phyloP scores from a whole-genome alignment of 1,140 invertebrate species.

The Marisa cornuarietis region DNA sequence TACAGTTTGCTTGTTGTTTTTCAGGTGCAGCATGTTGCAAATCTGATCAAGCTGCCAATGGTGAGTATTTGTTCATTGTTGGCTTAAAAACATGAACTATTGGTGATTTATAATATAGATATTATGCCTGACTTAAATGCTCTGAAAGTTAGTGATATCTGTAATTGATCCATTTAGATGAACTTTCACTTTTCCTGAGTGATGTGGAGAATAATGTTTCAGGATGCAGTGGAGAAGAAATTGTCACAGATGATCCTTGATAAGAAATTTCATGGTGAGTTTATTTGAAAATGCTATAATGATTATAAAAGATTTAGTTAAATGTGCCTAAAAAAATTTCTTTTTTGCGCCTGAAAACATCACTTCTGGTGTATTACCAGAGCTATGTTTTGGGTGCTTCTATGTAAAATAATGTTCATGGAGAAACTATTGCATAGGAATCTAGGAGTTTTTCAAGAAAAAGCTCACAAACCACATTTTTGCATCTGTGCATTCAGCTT shows the following conservation, averaged over 20 bases:
- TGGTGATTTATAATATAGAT: too few relatives aligned
- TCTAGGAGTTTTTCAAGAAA: too few relatives aligned
- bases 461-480: too few relatives aligned
- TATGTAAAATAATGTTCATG: too few relatives aligned
- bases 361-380: too few relatives aligned
- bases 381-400: too few relatives aligned
- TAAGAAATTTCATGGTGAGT: conserved; percentile 83
- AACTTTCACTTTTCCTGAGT: conserved; percentile 12
- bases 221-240: conserved; percentile 96
- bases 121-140: too few relatives aligned
- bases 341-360: too few relatives aligned
- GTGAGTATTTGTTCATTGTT: conserved; percentile 41
- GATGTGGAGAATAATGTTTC: conserved; percentile 49
- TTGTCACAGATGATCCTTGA: conserved; percentile 99
- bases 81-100: too few relatives aligned
- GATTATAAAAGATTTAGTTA: conserved; percentile 3
- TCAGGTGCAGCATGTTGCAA: conserved; percentile 82
- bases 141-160: too few relatives aligned
- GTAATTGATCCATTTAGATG: background rate
- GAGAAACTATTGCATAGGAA: too few relatives aligned
- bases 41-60: conserved; percentile 84
- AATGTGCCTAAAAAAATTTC: background rate
- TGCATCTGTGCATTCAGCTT: too few relatives aligned
- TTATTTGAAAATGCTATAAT: background rate
- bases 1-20: conserved; percentile 28